Percentiles rank a stretch among this genome's conserved stretches.
Conservation (phyloP, 2,888 invertebrate genomes). For the Caenorhabditis sp. region DNA sequence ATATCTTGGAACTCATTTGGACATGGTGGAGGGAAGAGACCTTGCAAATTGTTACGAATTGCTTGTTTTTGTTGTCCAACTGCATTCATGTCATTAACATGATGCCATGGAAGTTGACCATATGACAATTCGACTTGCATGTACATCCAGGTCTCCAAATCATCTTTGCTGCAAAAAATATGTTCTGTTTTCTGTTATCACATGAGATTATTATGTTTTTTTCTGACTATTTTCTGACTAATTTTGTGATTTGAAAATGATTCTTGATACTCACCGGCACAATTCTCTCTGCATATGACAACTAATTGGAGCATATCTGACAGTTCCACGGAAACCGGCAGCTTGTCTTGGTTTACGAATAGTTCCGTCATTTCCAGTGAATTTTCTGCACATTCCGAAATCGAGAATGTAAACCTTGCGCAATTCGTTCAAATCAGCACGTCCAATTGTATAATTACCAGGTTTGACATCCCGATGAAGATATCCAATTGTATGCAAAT, state of each 20-base stretch:
- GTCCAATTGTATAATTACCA: conserved; percentile 53
- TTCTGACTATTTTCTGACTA: not conserved
- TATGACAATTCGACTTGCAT: conserved; percentile 60
- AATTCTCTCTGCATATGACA: conserved; percentile 64
- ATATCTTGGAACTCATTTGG: conserved; percentile 38
- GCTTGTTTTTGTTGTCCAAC: conserved; percentile 62
- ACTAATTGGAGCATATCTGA: conserved; percentile 65
- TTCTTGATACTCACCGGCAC: conserved; percentile 39
- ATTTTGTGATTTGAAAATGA: too few relatives aligned
- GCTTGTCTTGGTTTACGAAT: conserved; percentile 64
- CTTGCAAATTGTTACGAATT: conserved; percentile 44
- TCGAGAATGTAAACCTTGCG: conserved; percentile 58
- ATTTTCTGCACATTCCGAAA: conserved; percentile 53
- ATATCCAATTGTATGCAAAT: conserved; percentile 64
- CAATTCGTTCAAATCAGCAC: conserved; percentile 49
- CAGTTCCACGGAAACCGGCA: conserved; percentile 67
- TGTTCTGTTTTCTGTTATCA: not conserved
- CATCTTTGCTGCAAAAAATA: conserved; percentile 8
- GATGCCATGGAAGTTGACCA: conserved; percentile 59
- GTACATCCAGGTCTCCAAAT: conserved; percentile 60
- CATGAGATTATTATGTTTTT: not conserved
- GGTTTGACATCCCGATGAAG: conserved; percentile 53
- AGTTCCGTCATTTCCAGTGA: conserved; percentile 46
- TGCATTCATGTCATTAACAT: conserved; percentile 59
- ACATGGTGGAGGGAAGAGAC: conserved; percentile 51